Percentiles rank a stretch among this genome's conserved stretches.
Evolutionary conservation across 2,888 invertebrate species (phyloP).

Genomic region (Dioctria rufipes): DNA sequence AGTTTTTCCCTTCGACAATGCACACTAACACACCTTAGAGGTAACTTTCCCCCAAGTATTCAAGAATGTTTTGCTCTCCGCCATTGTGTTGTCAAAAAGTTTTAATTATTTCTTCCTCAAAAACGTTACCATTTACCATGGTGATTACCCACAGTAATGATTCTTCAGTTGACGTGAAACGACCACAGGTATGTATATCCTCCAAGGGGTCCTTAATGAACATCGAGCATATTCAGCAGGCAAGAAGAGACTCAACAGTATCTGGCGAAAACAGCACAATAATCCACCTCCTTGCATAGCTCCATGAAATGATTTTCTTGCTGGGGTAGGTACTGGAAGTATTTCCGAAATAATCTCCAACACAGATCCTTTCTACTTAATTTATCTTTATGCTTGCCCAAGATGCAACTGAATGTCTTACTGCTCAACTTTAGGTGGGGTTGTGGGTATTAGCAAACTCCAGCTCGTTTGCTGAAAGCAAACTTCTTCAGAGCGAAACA

Average conservation of each 20-base stretch:
- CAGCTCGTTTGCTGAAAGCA: not conserved
- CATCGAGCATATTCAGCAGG: constrained; percentile 31
- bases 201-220: constrained; percentile 21
- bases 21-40: not conserved
- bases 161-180: constrained; percentile 15
- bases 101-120: constrained; percentile 44
- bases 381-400: constrained; percentile 15
- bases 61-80: constrained; percentile 3
- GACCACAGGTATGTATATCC: constrained; percentile 27
- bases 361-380: constrained; percentile 32
- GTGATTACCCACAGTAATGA: constrained; percentile 43
- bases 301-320: constrained; percentile 5
- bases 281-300: not conserved
- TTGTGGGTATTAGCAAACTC: no score
- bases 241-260: constrained; percentile 15
- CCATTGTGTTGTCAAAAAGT: constrained; percentile 32
- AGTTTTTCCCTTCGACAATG: not conserved
- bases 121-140: constrained; percentile 40
- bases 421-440: not conserved
- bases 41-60: not conserved
- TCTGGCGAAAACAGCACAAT: constrained; percentile 1
- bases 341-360: constrained; percentile 26
- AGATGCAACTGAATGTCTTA: constrained; percentile 10
- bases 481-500: not conserved
- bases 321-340: not conserved